Conservation (phyloP, 35 echinoderm and acorn worm species). For the Lytechinus pictus region DNA sequence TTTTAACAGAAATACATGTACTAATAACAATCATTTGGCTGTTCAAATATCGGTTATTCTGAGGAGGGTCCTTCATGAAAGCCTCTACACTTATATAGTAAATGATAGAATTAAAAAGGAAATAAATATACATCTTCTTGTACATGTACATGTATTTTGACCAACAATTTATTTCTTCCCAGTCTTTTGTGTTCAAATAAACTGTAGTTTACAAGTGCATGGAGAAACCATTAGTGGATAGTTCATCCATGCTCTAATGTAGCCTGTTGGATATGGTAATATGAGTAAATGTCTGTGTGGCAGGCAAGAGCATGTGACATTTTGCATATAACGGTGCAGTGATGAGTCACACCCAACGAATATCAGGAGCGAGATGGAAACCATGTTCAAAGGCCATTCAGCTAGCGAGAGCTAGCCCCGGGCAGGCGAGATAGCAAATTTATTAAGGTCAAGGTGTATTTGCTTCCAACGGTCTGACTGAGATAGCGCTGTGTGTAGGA, state of each 20-base stretch:
- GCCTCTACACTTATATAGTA: no score
- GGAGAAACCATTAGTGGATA: neutral
- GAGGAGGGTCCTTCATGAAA: no score
- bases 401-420: neutral
- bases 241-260: neutral
- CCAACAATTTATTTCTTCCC: no score
- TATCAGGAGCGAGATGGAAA: neutral
- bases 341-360: neutral
- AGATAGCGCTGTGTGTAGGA: neutral
- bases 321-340: neutral
- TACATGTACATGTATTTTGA: no score
- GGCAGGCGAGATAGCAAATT: neutral
- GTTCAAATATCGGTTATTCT: no score
- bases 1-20: no score
- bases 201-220: no score
- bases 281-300: neutral
- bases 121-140: no score
- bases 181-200: no score
- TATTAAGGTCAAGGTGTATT: slow-evolving; percentile 26
- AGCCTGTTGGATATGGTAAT: neutral
- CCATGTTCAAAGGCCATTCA: neutral
- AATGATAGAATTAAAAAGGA: no score
- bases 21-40: no score
- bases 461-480: neutral
- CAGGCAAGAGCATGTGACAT: neutral